These are phyloP conservation scores for Crocodylus rhombifer DNA, from an alignment of 2,797 vertebrate species.

Conservation along the genomic window DNA sequence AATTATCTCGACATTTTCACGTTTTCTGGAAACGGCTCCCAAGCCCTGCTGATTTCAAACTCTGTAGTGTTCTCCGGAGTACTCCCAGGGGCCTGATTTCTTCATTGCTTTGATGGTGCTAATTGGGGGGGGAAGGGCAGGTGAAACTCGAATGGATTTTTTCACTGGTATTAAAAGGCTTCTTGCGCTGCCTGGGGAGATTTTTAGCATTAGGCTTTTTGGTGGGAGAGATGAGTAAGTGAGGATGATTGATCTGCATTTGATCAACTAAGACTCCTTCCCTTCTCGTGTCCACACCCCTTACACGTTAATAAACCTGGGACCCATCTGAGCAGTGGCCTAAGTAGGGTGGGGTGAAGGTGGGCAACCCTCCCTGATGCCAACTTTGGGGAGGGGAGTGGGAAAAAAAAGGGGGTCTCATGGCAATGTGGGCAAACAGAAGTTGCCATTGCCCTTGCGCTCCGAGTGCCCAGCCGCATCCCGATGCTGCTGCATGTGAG, in stretches of 20 bases:
- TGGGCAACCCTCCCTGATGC: too few relatives aligned
- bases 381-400: too few relatives aligned
- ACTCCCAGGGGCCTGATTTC: not conserved
- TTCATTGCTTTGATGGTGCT: not conserved
- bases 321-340: too few relatives aligned
- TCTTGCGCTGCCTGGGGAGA: not conserved
- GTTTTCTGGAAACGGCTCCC: accelerated
- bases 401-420: too few relatives aligned
- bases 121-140: not conserved
- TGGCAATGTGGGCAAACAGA: too few relatives aligned
- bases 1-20: accelerated
- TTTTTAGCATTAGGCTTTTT: not conserved
- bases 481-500: not conserved
- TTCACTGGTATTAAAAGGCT: too few relatives aligned
- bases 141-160: not conserved
- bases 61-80: not conserved
- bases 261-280: not conserved
- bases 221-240: not conserved
- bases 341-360: too few relatives aligned
- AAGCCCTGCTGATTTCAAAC: not conserved
- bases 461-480: too few relatives aligned
- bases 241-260: accelerated
- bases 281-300: not conserved
- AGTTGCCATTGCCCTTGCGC: too few relatives aligned
- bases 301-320: too few relatives aligned